Evolutionary conservation across 2,113 vertebrate genomes (phyloP), one percentile per base, ranked within the genome.

Genomic region (Hoplias malabaricus): DNA sequence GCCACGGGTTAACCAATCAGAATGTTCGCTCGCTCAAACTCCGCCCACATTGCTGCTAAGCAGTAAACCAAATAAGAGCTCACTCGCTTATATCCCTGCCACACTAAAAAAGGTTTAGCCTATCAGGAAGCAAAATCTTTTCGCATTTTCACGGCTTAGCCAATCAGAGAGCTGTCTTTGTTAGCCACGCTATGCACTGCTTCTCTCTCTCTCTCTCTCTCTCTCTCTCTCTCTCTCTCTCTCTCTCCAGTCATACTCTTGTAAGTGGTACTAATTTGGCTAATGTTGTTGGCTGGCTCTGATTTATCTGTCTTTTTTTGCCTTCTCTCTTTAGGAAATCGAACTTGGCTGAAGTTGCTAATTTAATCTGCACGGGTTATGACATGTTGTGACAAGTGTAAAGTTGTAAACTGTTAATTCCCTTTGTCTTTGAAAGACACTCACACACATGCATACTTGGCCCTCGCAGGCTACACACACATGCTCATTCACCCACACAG

Each of bases 11-110:
- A n/a, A n/a, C n/a, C n/a, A n/a, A n/a, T n/a, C n/a, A n/a, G n/a
- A n/a, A n/a, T n/a, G n/a, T n/a, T n/a, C n/a, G n/a, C n/a, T n/a
- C n/a, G n/a, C n/a, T n/a, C n/a, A n/a, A n/a, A n/a, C n/a, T 84
- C 85, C 75, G 84, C 82, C 88, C 78, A 83, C 87, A 79, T 81
- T 75, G 63, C 46, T n/a, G 36, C 53, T n/a, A n/a, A n/a, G n/a
- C n/a, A n/a, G n/a, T n/a, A n/a, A n/a, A n/a, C n/a, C n/a, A n/a
- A n/a, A n/a, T n/a, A n/a, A n/a, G n/a, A n/a, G n/a, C n/a, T n/a
- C n/a, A n/a, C n/a, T n/a, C n/a, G n/a, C n/a, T n/a, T n/a, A n/a
- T n/a, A n/a, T n/a, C n/a, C n/a, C n/a, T n/a, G n/a, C n/a, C n/a
- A n/a, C n/a, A n/a, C n/a, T n/a, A n/a, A n/a, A n/a, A n/a, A n/a